Evolutionary conservation across 2,113 vertebrate genomes (phyloP).

Genomic region (Canis aureus): DNA sequence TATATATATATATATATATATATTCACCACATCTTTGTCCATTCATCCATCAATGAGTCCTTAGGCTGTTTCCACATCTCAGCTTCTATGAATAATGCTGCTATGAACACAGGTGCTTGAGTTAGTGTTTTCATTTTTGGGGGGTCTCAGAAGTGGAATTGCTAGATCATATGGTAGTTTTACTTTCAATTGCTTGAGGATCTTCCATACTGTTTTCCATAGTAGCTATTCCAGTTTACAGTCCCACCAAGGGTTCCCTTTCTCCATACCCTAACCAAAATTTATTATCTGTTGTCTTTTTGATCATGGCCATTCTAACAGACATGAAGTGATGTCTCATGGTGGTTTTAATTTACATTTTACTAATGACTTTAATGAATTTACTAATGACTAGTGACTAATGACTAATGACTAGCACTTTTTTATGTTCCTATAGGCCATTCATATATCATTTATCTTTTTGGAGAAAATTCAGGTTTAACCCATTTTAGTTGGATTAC

Average conservation of each 20-base stretch:
- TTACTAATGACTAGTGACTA: background rate
- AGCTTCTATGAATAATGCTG: no score
- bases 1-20: no score
- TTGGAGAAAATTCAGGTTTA: background rate
- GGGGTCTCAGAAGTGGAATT: background rate
- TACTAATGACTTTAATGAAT: background rate
- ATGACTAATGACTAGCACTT: background rate
- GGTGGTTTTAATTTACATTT: background rate
- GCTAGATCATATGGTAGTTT: background rate
- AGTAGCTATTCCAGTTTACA: background rate
- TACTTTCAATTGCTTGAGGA: background rate
- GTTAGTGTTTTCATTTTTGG: no score
- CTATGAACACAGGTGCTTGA: no score
- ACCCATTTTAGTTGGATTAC: background rate
- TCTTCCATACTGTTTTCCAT: background rate
- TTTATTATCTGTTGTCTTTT: background rate
- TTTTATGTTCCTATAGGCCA: background rate
- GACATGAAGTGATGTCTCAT: background rate
- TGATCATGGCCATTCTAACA: background rate
- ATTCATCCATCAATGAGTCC: no score
- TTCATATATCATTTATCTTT: background rate
- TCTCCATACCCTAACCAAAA: background rate
- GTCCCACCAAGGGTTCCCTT: background rate
- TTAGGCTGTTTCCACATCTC: no score
- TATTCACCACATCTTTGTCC: no score